Base-by-base conservation (phyloP, 1,140 invertebrate genomes). In the Atopsyche davidsoni region DNA sequence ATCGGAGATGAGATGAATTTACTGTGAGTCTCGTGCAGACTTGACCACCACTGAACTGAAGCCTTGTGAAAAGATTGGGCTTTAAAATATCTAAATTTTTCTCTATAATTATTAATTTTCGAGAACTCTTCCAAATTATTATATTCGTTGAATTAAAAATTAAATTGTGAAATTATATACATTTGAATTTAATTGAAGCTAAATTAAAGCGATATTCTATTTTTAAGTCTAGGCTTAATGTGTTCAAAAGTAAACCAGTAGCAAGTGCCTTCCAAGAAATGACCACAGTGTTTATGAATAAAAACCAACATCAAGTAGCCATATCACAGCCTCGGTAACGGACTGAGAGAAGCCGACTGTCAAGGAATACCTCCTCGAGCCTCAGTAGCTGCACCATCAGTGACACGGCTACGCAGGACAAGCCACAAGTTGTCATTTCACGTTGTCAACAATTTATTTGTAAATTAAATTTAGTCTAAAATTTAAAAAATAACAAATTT, bases 151-250 rank as follows among this genome's bases (percentile, higher is more conserved):
- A 53, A 36, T 19, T 45, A 18, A 40, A 52, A 46, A 42, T 51
- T 46, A 35, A 46, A 52, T 46, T 41, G 28, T 38, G 46, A 35
- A 51, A 38, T 48, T 53, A 28, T 45, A 49, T 46, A 40, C 51
- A 47, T 56, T 48, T 44, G 44, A 48, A 51, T 47, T 53, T 46
- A 44, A 50, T 45, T 51, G 34, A 19, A 47, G 32, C 46, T 42
- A 55, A 55, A 54, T 49, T 48, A 40, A 54, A 39, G 47, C 43
- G 46, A 51, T 46, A 49, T 51, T 49, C 45, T 58, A 58, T 58
- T 43, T 55, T 51, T 58, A 58, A 55, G 56, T 58, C 56, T 58
- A 58, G 56, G 49, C 56, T 54, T 51, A 58, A 58, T 55, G 43
- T 55, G 45, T 58, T 55, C 43, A 58, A 57, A 57, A 55, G 42